Evolutionary conservation across 2,888 invertebrate species (phyloP).

Genomic region (Trypoxylon attenuatum): DNA sequence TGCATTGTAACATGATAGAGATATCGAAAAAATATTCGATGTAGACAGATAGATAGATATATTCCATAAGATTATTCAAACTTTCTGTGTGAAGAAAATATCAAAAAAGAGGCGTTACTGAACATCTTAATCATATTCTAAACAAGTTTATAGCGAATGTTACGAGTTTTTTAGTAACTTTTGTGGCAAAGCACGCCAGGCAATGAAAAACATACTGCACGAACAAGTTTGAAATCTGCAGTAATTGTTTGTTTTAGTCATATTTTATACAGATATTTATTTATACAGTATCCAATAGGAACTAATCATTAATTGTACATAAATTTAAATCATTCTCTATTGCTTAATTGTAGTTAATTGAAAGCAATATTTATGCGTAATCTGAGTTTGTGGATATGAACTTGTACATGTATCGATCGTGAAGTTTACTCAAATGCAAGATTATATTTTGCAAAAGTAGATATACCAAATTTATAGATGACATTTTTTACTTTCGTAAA

Average conservation of each 20-base stretch:
- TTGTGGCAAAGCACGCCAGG: not conserved
- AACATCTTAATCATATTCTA: not conserved
- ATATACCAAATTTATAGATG: conserved; percentile 1
- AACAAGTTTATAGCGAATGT: not conserved
- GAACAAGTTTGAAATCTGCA: conserved; percentile 2
- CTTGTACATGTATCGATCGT: conserved; percentile 20
- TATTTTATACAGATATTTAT: conserved; percentile 39
- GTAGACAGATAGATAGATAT: not conserved
- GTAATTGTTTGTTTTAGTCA: conserved; percentile 19
- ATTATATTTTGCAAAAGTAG: conserved; percentile 14
- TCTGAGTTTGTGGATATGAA: conserved; percentile 8
- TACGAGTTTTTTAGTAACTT: not conserved
- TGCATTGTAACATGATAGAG: not conserved
- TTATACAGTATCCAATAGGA: conserved; percentile 35
- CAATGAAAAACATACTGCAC: conserved; percentile 1
- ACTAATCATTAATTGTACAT: conserved; percentile 38
- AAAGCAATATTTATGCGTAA: conserved; percentile 29
- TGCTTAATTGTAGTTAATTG: conserved; percentile 5
- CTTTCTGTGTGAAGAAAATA: not conserved
- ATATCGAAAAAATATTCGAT: not conserved
- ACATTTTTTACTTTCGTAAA: conserved; percentile 45
- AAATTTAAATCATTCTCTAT: conserved; percentile 24
- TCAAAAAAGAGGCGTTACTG: not conserved
- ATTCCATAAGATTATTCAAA: not conserved
- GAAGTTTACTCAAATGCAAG: conserved; percentile 16